Percentiles rank a stretch among this genome's conserved stretches.
Evolutionary conservation across 1,140 invertebrate genomes (phyloP).

Genomic region (Trichogramma pretiosum): DNA sequence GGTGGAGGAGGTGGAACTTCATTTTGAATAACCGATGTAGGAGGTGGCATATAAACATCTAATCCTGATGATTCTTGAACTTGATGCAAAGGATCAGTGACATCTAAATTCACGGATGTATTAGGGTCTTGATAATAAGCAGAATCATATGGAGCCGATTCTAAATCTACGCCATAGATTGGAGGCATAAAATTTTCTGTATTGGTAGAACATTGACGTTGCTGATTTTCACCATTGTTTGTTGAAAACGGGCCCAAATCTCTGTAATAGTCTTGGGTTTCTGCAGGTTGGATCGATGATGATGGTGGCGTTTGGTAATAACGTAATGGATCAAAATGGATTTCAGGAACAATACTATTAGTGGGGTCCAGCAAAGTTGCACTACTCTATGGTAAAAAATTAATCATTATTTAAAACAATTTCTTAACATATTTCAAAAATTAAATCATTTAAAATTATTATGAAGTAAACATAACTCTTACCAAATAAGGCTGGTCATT

Average conservation of each 20-base stretch:
- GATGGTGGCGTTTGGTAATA: background rate
- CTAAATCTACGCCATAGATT: conserved; percentile 11
- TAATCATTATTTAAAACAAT: too few species aligned
- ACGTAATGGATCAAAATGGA: background rate
- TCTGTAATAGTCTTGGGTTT: background rate
- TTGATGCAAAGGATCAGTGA: conserved; percentile 6
- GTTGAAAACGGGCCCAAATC: background rate
- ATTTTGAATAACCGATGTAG: background rate
- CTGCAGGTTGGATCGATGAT: background rate
- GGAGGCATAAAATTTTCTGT: conserved; percentile 9
- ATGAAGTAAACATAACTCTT: background rate
- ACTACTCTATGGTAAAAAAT: too few species aligned
- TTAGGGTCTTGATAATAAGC: conserved; percentile 10
- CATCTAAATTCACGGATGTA: background rate
- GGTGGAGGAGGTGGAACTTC: conserved; percentile 3
- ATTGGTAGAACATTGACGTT: conserved; percentile 14
- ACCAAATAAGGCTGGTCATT: conserved; percentile 6
- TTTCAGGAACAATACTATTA: background rate
- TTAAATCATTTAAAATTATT: too few species aligned
- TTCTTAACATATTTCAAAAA: too few species aligned
- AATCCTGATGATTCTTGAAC: conserved; percentile 5
- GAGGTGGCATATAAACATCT: background rate
- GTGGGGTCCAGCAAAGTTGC: background rate
- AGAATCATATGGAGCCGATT: background rate
- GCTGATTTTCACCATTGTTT: background rate